Base-by-base conservation (phyloP, 2,113 vertebrate species). In the Meleagris gallopavo region DNA sequence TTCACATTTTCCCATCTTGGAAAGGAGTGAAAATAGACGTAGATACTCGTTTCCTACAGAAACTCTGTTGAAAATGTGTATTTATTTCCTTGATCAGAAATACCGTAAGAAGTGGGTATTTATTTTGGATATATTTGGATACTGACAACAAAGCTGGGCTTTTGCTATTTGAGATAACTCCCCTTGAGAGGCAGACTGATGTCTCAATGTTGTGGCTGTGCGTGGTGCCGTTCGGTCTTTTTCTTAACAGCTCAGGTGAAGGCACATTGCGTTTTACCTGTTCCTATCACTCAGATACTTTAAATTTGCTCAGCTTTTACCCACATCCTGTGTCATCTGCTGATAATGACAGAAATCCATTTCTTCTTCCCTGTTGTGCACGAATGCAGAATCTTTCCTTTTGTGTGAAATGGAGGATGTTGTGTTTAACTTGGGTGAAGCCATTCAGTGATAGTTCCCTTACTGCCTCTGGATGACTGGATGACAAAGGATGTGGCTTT, bases 381-480 rank as follows among this genome's bases (percentile, higher is more conserved):
- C 46, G 45, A 55, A 36, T 2, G 22, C 71, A 78, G 55, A 41
- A 46, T 52, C 22, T 77, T 73, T 18, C 22, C 50, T 76, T 10
- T 48, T 6, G 2, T 4, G 17, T 36, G 69, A 19, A 18, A 6
- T 3, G 22, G 65, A 74, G 38, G 32, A 27, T 46, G 72, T 30
- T 19, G 10, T 6, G 1, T 38, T 70, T 27, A 32, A 30, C 3
- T 25, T 20, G 1, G n/a, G 11, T 2, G 7, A 14, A 65, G 22
- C 57, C 41, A 9, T 32, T 73, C 0, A 1, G 18, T 54, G 67
- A 7, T 10, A 0, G 55, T 66, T 86, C 5, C 52, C 52, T 58
- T 64, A 21, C 41, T 57, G 34, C 61, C 70, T n/a, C 40, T 10
- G 30, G 5, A 2, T 52, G 67, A 2, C 82, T 89, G 65, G 65